Percentiles rank a stretch among this genome's conserved stretches.
These are phyloP conservation scores for Channa argus DNA, from an alignment of 2,113 vertebrate species.

Conservation along the genomic window DNA sequence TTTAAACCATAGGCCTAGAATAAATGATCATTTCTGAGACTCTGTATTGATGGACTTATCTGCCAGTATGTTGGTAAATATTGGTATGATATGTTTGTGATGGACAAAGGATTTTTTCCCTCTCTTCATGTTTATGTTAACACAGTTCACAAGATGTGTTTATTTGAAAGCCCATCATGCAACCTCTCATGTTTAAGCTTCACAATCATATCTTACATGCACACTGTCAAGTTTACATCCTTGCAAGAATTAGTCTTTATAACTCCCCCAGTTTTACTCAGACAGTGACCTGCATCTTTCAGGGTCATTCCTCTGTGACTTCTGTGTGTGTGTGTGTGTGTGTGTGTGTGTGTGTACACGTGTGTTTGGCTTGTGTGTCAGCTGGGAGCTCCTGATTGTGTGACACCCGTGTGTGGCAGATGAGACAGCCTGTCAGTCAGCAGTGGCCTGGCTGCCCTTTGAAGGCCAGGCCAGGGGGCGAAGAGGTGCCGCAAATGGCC, in stretches of 20 bases:
- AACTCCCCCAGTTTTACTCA: conserved; percentile 59
- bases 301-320: conserved; percentile 75
- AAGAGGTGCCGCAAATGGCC: conserved; percentile 97
- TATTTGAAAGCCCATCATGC: conserved; percentile 3
- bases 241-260: conserved; percentile 62
- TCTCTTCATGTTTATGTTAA: background rate
- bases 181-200: background rate
- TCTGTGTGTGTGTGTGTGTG: conserved; percentile 40
- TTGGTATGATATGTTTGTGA: no score
- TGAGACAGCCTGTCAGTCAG: conserved; percentile 96
- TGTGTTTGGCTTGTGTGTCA: conserved; percentile 58
- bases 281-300: conserved; percentile 78
- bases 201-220: background rate
- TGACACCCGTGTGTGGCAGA: conserved; percentile 90
- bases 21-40: no score
- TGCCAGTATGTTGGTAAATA: no score
- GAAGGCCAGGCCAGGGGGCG: conserved; percentile 92
- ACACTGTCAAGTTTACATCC: conserved; percentile 20
- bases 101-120: no score
- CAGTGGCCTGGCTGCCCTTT: conserved; percentile 90
- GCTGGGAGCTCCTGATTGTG: conserved; percentile 76
- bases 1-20: no score
- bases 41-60: no score
- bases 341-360: conserved; percentile 36
- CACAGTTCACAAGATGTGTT: background rate